A percentile compares a stretch with the other conserved stretches of the same genome.
Evolutionary conservation across 2,113 vertebrate genomes (phyloP).

Genomic region (Ariopsis seemanni): DNA sequence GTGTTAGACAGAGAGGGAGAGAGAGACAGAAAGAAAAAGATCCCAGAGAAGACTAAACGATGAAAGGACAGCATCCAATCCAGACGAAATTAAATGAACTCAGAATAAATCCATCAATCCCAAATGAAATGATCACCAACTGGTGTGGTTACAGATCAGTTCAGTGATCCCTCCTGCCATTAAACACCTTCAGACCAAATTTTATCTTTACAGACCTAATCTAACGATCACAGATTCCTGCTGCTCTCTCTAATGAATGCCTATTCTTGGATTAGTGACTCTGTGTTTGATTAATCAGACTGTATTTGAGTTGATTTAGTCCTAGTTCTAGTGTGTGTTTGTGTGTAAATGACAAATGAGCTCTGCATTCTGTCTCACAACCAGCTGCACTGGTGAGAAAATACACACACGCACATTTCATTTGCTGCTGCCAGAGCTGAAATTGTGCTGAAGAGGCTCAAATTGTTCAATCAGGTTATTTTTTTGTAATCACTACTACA

Average conservation of each 20-base stretch:
- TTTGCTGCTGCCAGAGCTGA: conserved; percentile 11
- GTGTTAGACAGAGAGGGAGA: too few relatives aligned
- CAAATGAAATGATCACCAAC: background rate
- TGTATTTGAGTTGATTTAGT: background rate
- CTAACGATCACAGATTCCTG: conserved; percentile 15
- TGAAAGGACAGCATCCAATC: too few relatives aligned
- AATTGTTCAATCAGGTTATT: conserved; percentile 4
- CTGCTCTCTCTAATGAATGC: background rate
- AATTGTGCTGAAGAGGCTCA: conserved; percentile 8
- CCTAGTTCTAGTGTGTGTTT: background rate
- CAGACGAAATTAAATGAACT: too few relatives aligned
- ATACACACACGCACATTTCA: background rate
- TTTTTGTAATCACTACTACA: conserved; percentile 32
- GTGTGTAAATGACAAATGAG: conserved; percentile 3
- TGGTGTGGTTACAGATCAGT: background rate
- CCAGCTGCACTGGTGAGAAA: background rate
- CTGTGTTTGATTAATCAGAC: background rate
- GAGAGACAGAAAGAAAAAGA: background rate
- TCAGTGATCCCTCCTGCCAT: background rate
- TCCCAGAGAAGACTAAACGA: background rate
- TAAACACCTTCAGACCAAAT: background rate
- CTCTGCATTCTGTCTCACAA: background rate
- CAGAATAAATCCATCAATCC: background rate
- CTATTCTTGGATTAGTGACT: background rate
- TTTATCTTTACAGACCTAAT: conserved; percentile 5